Evolutionary conservation across 2,888 invertebrate species (phyloP), one percentile per base, ranked within the genome.

Genomic region (Acanthopleura granulata): DNA sequence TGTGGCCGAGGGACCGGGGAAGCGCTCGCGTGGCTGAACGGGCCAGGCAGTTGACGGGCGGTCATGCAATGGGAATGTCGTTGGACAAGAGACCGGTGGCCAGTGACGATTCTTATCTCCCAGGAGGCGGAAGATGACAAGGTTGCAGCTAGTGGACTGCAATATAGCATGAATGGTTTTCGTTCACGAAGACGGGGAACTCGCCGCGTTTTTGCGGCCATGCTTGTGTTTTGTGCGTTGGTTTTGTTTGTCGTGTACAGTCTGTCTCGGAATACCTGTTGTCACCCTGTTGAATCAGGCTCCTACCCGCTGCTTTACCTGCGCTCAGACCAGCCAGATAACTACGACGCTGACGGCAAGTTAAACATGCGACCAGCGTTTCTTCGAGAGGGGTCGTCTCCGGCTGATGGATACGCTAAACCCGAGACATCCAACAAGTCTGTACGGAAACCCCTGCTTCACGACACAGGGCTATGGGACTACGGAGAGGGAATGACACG

Each of bases 151-250:
- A 16, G 66, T 66, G 66, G 16, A 16, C 16, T 66, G 22, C 15
- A 25, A 66, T 22, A 66, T 66, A 66, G 66, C 29, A 66, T 66
- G 66, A 66, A 66, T 66, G 66, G 66, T 66, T 27, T 22, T 27
- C 29, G 22, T 27, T 22, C 66, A 27, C 18, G 66, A 66, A 66
- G 66, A 66, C 66, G 66, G 25, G 22, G 57, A n/a, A 6, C 29
- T 66, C 66, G 25, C 22, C 66, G 66, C 16, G 66, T 27, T 66
- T 1, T 27, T 15, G 66, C 66, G 16, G 22, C 29, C 66, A 27
- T 66, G 29, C 29, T 66, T 6, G 66, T 14, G 25, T 16, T 66
- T 6, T 66, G 66, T 27, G 66, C 66, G 4, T 27, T 66, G 66
- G 6, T 66, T 22, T 1, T 66, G 29, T 66, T 22, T 66, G 16